phyloP scores from a whole-genome alignment of 2,113 vertebrate species.

The Eubucco bourcierii region DNA sequence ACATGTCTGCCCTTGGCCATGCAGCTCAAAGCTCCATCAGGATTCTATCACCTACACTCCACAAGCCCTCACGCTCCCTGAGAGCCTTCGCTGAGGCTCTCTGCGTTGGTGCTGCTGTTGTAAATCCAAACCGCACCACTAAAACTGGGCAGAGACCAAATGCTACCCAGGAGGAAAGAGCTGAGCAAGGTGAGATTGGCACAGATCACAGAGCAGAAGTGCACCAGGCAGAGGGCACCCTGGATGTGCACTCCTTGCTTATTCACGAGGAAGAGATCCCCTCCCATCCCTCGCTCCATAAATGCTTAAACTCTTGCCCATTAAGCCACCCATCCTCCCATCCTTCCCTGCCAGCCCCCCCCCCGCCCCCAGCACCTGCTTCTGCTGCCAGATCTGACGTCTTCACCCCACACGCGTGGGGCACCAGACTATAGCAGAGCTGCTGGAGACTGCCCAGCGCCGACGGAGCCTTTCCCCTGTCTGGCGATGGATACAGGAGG shows the following conservation, averaged over 20 bases:
- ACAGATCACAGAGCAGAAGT: rapidly evolving
- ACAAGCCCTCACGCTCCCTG: rapidly evolving
- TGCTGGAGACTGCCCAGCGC: rapidly evolving
- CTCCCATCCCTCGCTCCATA: neutral
- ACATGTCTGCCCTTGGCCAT: neutral
- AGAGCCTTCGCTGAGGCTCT: rapidly evolving
- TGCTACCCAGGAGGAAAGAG: neutral
- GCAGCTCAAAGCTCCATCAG: neutral
- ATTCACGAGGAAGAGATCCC: neutral
- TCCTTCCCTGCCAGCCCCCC: neutral
- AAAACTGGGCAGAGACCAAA: neutral
- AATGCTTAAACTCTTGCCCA: neutral
- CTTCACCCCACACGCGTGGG: neutral
- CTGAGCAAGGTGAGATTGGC: neutral
- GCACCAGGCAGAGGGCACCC: neutral
- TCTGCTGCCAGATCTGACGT: neutral
- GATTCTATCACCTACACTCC: neutral
- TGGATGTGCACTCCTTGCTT: rapidly evolving
- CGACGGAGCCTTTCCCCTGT: rapidly evolving
- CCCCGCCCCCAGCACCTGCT: neutral
- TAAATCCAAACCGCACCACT: neutral
- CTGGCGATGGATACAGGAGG: neutral
- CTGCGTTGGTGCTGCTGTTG: rapidly evolving
- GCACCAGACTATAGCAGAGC: neutral
- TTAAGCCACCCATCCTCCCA: neutral